A percentile compares a stretch with the other conserved stretches of the same genome.
phyloP scores from a whole-genome alignment of 2,888 invertebrate species.

The Tipula helvola region DNA sequence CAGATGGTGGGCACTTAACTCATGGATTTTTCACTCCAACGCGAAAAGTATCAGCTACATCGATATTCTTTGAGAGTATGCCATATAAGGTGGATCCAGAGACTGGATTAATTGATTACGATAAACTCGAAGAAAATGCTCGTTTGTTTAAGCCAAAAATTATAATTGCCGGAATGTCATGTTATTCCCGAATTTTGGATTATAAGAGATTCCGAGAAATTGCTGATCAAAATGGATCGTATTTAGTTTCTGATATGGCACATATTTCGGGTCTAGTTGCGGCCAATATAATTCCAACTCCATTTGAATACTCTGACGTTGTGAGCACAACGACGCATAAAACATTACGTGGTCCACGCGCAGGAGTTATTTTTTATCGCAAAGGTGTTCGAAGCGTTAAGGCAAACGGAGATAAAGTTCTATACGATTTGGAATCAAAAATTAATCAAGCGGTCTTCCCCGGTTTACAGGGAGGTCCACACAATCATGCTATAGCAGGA shows the following conservation, averaged over 20 bases:
- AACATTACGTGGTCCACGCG: conserved; percentile 76
- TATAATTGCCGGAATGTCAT: conserved; percentile 89
- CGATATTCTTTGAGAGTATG: conserved; percentile 96
- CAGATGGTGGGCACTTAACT: conserved; percentile 93
- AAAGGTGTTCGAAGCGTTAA: conserved; percentile 71
- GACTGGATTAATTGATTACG: conserved; percentile 88
- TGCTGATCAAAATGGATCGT: conserved; percentile 71
- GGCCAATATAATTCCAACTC: conserved; percentile 76
- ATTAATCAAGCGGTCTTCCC: conserved; percentile 62
- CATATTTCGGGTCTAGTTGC: conserved; percentile 89
- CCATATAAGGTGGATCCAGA: conserved; percentile 82
- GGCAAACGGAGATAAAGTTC: conserved; percentile 67
- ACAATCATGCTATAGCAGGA: conserved; percentile 92
- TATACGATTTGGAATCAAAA: conserved; percentile 78
- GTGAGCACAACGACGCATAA: conserved; percentile 95
- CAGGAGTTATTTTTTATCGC: conserved; percentile 85
- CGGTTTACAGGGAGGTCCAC: conserved; percentile 91
- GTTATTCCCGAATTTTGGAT: conserved; percentile 86
- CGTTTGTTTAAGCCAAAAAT: conserved; percentile 80
- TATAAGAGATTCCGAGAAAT: conserved; percentile 80
- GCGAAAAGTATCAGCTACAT: conserved; percentile 92
- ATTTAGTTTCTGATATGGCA: conserved; percentile 91
- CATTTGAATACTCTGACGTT: conserved; percentile 82
- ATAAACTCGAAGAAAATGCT: conserved; percentile 68
- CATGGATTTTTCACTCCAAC: conserved; percentile 82